Percentiles rank a stretch among this genome's conserved stretches.
Evolutionary conservation across 2,888 invertebrate genomes (phyloP).

Genomic region (Drosophila yooni): DNA sequence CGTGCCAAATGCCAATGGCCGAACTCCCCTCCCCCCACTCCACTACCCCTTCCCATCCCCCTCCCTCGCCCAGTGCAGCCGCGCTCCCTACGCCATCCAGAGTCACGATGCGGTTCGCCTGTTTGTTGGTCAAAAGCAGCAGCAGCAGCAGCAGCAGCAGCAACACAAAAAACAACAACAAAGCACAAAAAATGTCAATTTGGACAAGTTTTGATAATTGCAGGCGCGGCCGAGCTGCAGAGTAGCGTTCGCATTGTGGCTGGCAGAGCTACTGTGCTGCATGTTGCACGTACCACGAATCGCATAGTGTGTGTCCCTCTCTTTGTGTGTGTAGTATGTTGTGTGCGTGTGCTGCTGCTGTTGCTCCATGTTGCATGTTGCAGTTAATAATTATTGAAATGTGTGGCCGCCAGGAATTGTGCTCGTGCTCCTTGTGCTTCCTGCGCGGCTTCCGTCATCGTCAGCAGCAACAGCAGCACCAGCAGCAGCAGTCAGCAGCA

Average conservation of each 20-base stretch:
- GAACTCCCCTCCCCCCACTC: conserved; percentile 8
- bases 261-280: conserved; percentile 74
- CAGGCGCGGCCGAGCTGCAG: conserved; percentile 54
- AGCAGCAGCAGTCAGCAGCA: conserved; percentile 14
- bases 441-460: conserved; percentile 73
- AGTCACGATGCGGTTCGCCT: conserved; percentile 41
- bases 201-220: conserved; percentile 81
- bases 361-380: conserved; percentile 78
- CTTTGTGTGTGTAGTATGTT: not conserved
- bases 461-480: conserved; percentile 15
- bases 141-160: not conserved
- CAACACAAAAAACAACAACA: conserved; percentile 16
- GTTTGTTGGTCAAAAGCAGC: conserved; percentile 46
- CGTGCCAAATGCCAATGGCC: conserved; percentile 70
- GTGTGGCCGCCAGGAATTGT: conserved; percentile 79
- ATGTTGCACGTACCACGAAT: conserved; percentile 61
- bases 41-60: not conserved
- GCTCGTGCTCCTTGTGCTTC: conserved; percentile 79
- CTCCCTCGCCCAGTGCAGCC: not conserved
- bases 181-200: conserved; percentile 72
- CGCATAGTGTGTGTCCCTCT: conserved; percentile 15
- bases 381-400: conserved; percentile 82
- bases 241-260: conserved; percentile 50
- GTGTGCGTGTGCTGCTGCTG: conserved; percentile 33
- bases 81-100: conserved; percentile 17